Percentiles rank a stretch among this genome's conserved stretches.
These are phyloP conservation scores for Leucosticte australis DNA, from an alignment of 2,113 vertebrate species.

Conservation along the genomic window DNA sequence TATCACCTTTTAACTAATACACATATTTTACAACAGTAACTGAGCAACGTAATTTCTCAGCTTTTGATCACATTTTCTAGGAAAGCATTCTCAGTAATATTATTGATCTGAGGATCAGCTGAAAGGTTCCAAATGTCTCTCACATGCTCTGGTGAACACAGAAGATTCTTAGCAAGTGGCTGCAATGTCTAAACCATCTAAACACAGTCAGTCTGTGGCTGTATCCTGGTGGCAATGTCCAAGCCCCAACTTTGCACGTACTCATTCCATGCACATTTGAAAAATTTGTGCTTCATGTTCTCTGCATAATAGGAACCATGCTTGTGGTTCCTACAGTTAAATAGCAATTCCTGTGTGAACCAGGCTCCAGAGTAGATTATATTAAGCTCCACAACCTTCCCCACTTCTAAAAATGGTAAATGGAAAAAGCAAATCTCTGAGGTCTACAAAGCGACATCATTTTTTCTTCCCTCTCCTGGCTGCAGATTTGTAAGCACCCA, in stretches of 20 bases:
- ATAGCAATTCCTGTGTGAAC: background rate
- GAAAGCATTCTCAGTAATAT: background rate
- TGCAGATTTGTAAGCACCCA: conserved; percentile 14
- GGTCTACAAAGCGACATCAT: background rate
- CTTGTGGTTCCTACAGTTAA: background rate
- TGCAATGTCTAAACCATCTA: background rate
- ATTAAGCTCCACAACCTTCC: background rate
- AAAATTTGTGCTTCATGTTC: background rate
- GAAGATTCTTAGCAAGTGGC: background rate
- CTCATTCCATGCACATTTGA: background rate
- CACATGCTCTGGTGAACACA: background rate
- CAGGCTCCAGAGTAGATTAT: background rate
- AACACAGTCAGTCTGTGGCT: background rate
- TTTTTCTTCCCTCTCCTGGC: background rate
- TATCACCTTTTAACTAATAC: background rate
- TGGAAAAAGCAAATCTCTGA: background rate
- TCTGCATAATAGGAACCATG: background rate
- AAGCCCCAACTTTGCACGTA: background rate
- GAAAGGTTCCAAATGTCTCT: background rate
- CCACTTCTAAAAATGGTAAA: background rate
- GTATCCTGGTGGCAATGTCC: background rate
- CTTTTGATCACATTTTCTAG: background rate
- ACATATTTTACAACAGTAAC: background rate
- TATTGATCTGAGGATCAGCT: background rate
- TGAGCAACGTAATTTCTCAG: background rate